These are phyloP conservation scores for Embiotoca jacksoni DNA, from an alignment of 2,113 vertebrate species.

Conservation along the genomic window DNA sequence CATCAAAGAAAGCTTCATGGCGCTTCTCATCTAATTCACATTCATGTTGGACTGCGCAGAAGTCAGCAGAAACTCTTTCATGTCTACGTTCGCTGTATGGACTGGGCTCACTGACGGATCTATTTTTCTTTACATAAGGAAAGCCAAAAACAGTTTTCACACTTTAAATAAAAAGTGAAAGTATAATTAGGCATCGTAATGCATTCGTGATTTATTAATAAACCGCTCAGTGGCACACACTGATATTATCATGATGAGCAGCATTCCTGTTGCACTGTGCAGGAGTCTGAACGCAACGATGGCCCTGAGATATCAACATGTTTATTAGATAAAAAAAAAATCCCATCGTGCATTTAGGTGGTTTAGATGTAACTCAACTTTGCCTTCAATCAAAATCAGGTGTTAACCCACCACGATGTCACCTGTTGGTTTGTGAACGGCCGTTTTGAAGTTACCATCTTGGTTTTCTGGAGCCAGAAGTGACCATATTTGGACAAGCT, in stretches of 20 bases:
- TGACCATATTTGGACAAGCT: too few species aligned
- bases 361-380: too few species aligned
- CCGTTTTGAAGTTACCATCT: too few species aligned
- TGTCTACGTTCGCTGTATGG: conserved; percentile 10
- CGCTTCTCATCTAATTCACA: conserved; percentile 38
- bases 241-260: background rate
- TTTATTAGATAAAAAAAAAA: background rate
- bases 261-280: background rate
- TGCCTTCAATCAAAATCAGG: too few species aligned
- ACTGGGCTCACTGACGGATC: conserved; percentile 8
- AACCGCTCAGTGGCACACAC: background rate
- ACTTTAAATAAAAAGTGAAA: background rate
- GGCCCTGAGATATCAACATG: background rate
- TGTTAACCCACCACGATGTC: too few species aligned
- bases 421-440: too few species aligned
- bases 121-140: conserved; percentile 5
- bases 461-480: too few species aligned
- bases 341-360: too few species aligned
- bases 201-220: background rate
- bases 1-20: conserved; percentile 60
- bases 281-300: background rate
- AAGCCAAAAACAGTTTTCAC: conserved; percentile 5
- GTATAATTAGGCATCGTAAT: background rate
- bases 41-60: conserved; percentile 46
- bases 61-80: conserved; percentile 33